phyloP scores from a whole-genome alignment of 2,113 vertebrate species.

The Cochlearius cochlearius region DNA sequence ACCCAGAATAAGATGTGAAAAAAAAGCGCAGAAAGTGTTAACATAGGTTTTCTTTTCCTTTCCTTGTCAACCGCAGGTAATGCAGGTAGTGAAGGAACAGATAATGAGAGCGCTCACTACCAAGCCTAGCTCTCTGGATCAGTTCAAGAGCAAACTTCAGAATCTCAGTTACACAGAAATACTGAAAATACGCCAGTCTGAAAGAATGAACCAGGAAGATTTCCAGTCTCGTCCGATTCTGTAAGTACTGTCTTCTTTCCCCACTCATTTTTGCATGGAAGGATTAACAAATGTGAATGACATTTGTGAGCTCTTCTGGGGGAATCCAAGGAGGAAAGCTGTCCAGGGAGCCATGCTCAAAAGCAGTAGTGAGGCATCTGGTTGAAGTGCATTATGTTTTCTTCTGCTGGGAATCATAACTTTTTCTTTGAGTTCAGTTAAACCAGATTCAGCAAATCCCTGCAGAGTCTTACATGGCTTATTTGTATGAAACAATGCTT shows the following conservation, averaged over 20 bases:
- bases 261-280: background rate
- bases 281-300: background rate
- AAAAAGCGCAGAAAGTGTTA: background rate
- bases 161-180: conserved; percentile 99
- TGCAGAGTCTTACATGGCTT: background rate
- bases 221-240: conserved; percentile 98
- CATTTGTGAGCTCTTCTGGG: background rate
- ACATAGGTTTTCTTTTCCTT: background rate
- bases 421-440: background rate
- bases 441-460: background rate
- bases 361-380: background rate
- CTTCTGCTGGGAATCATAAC: background rate
- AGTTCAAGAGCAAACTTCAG: conserved; percentile 98
- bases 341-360: background rate
- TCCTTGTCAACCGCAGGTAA: conserved; percentile 81
- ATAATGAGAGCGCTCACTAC: conserved; percentile 95
- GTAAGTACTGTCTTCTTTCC: conserved; percentile 75
- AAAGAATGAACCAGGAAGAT: conserved; percentile 99
- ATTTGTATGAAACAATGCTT: background rate
- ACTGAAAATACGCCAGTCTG: conserved; percentile 98
- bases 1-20: background rate
- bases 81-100: conserved; percentile 99
- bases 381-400: background rate
- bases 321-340: background rate
- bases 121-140: conserved; percentile 99